Evolutionary conservation across 1,140 invertebrate species (phyloP).

Genomic region (Heliconius hewitsoni): DNA sequence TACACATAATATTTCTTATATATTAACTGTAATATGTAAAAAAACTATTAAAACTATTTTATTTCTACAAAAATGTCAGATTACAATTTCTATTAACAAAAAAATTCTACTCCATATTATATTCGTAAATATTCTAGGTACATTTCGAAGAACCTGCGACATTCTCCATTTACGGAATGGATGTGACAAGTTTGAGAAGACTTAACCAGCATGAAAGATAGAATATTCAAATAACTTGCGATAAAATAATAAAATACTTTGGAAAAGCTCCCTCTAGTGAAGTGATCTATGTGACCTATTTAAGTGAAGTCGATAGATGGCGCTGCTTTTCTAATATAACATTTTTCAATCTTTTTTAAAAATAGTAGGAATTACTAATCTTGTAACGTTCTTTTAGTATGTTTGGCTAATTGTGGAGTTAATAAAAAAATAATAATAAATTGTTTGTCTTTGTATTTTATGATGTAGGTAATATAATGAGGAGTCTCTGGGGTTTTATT

Average conservation of each 20-base stretch:
- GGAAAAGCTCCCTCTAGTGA: neutral
- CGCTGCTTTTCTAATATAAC: constrained; percentile 38
- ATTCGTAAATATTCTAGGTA: constrained; percentile 41
- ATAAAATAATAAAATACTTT: neutral
- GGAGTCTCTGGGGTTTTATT: too few relatives aligned
- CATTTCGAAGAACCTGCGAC: constrained; percentile 54
- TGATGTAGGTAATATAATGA: too few relatives aligned
- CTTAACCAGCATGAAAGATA: constrained; percentile 60
- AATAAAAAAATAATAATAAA: neutral
- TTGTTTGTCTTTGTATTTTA: neutral
- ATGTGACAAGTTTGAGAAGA: constrained; percentile 62
- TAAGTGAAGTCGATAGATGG: constrained; percentile 3
- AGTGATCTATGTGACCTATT: neutral
- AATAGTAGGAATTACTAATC: neutral
- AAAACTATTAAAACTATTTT: too few relatives aligned
- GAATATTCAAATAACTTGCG: neutral
- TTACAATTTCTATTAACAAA: too few relatives aligned
- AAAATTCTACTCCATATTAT: too few relatives aligned
- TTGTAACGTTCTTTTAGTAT: neutral
- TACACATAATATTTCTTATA: too few relatives aligned
- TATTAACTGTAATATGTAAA: too few relatives aligned
- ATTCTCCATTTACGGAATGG: constrained; percentile 68
- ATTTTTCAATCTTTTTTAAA: constrained; percentile 21
- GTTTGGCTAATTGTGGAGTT: neutral
- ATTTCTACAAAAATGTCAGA: too few relatives aligned